These are phyloP conservation scores for Netelia fuscicornis DNA, from an alignment of 2,888 invertebrate genomes.

Conservation along the genomic window DNA sequence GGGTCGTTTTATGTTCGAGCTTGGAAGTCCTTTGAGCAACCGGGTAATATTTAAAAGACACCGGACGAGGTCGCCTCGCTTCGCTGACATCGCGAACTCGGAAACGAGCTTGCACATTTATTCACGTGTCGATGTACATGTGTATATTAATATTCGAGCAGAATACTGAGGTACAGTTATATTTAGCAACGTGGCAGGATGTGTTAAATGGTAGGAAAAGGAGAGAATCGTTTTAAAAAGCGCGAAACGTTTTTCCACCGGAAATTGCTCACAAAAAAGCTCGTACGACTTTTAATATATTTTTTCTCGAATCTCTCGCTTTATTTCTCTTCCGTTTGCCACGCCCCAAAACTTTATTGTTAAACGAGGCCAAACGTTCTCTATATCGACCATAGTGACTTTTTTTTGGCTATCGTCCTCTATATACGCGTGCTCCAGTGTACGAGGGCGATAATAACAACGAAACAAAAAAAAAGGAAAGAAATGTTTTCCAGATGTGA, in stretches of 20 bases:
- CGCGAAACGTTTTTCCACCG: conserved; percentile 48
- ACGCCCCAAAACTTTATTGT: conserved; percentile 51
- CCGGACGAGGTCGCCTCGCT: conserved; percentile 24
- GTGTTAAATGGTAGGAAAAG: conserved; percentile 37
- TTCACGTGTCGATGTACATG: neutral
- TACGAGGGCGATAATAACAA: conserved; percentile 60
- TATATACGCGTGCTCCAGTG: neutral
- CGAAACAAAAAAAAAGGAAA: conserved; percentile 37
- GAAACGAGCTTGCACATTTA: conserved; percentile 4
- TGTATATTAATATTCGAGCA: conserved; percentile 23
- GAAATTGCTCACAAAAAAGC: conserved; percentile 33
- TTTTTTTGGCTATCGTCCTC: conserved; percentile 4
- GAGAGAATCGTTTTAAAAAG: conserved; percentile 20
- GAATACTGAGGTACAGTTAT: conserved; percentile 7
- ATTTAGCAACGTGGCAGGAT: conserved; percentile 45
- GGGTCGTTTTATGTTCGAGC: neutral
- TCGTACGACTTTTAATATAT: conserved; percentile 36
- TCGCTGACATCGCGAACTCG: conserved; percentile 22
- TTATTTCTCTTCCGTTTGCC: neutral
- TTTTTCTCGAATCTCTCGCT: neutral
- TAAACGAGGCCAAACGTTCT: conserved; percentile 58
- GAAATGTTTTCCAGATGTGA: conserved; percentile 75
- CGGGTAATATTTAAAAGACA: conserved; percentile 29
- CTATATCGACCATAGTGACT: conserved; percentile 20
- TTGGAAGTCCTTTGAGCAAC: neutral